A percentile compares a stretch with the other conserved stretches of the same genome.
Evolutionary conservation across 64 coral and sea anemone genomes (phyloP).

Genomic region (Acropora yongei): DNA sequence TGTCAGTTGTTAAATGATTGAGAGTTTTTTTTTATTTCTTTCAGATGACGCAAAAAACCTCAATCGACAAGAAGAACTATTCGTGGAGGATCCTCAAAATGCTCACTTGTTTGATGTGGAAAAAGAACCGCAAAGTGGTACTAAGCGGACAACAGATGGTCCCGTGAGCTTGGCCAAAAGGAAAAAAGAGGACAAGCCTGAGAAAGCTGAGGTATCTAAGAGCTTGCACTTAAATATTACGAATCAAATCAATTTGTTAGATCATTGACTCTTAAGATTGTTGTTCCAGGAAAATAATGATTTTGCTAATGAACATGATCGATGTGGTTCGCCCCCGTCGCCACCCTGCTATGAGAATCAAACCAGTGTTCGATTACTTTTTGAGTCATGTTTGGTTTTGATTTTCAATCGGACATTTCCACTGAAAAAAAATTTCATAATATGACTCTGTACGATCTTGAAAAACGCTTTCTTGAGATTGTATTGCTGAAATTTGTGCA

Average conservation of each 20-base stretch:
- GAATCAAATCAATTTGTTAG: background rate
- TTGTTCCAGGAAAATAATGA: background rate
- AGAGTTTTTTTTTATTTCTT: background rate
- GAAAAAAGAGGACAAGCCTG: background rate
- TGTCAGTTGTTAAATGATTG: background rate
- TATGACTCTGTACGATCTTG: background rate
- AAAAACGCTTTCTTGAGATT: background rate
- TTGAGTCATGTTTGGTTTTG: background rate
- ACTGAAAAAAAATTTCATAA: background rate
- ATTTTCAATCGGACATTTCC: background rate
- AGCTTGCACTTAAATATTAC: background rate
- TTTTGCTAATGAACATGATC: background rate
- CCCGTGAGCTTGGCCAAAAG: background rate
- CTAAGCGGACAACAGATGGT: constrained; percentile 2
- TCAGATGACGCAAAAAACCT: background rate
- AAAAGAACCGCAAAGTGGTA: background rate
- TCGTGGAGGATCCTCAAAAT: background rate
- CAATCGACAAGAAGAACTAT: background rate
- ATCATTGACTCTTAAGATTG: background rate
- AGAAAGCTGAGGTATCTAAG: constrained; percentile 2
- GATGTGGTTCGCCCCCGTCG: background rate
- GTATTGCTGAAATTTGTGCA: background rate
- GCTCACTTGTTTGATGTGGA: constrained; percentile 7
- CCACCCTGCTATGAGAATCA: background rate
- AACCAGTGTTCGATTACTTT: background rate